Evolutionary conservation across 1,140 invertebrate species (phyloP), one percentile per base, ranked within the genome.

Genomic region (Zaprionus inermis): DNA sequence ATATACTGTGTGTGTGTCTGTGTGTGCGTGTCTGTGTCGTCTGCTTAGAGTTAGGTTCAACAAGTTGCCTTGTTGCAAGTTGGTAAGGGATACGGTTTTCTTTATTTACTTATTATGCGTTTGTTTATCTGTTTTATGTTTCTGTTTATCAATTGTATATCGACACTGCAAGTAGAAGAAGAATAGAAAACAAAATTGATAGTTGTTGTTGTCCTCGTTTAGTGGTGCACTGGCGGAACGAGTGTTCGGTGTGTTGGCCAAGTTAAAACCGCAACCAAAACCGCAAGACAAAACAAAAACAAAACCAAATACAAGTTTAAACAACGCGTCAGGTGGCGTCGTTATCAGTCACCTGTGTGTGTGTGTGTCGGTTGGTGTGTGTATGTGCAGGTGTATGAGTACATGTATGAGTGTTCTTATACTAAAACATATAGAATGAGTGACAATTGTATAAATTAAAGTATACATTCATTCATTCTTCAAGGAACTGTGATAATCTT

Each of bases 91-190:
- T 58, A 38, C 56, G 9, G 51, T 65, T 65, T 54, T 49, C 14
- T 63, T 58, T 44, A 28, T 52, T 57, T 71, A 56, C 30, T 54
- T 71, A 34, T 61, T 5, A 57, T 79, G 56, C 55, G 51, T 55
- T 49, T 63, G 51, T 63, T 67, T 73, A 57, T 60, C 41, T 51
- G 28, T 57, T 14, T 64, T 32, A 60, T 44, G 24, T 57, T 22
- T 71, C 51, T 24, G 14, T 65, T 71, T 83, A 75, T 86, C 82
- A 89, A 89, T 89, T 81, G 81, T 90, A 90, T 78, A 89, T 76
- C 69, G 84, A 89, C 68, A 90, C 84, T 89, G 84, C 55, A 89
- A 89, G 60, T 84, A 77, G 57, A 76, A 60, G 55, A 73, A 77
- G 69, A 78, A 72, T 66, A 74, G 24, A 28, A 11, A 57, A 49